Base-by-base conservation (phyloP, 1,140 invertebrate genomes). In the Forficula auricularia region DNA sequence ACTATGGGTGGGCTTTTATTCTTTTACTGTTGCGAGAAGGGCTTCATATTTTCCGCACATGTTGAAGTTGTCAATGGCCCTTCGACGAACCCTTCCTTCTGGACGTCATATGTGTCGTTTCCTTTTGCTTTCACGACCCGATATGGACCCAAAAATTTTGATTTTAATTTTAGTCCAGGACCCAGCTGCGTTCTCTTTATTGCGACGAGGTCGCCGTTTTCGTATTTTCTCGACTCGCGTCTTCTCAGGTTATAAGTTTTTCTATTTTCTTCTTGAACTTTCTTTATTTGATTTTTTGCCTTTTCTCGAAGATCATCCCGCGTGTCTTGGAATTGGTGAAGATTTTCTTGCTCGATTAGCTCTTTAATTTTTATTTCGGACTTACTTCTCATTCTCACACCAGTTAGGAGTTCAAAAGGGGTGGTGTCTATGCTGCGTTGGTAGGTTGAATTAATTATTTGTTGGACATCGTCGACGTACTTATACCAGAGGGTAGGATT, bases 1-100 rank as follows among this genome's bases (percentile, higher is more conserved):
- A n/a, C n/a, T n/a, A n/a, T n/a, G n/a, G n/a, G n/a, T n/a, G n/a
- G n/a, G n/a, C n/a, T n/a, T n/a, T n/a, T n/a, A n/a, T n/a, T n/a
- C n/a, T n/a, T n/a, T n/a, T n/a, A n/a, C n/a, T n/a, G n/a, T n/a
- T n/a, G n/a, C n/a, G n/a, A n/a, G n/a, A n/a, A n/a, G n/a, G 42
- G 47, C 35, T 57, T 55, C 54, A 59, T 55, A 20, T 48, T 52
- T 19, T 58, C 54, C 3, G 53, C 54, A 12, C 47, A 52, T 1
- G 54, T 55, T 1, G 44, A 47, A 13, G 51, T 57, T 2, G 9
- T 38, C 19, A 31, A 38, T 0, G 57, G 52, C 3, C 55, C 56
- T 30, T 57, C 54, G 16, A 40, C 35, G 13, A 48, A 34, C 0
- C 51, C 52, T 27, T 46, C 39, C 38, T 49, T 50, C 27, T 35